Conservation (phyloP, 2,113 vertebrate genomes). For the Hirundichthys speculiger region DNA sequence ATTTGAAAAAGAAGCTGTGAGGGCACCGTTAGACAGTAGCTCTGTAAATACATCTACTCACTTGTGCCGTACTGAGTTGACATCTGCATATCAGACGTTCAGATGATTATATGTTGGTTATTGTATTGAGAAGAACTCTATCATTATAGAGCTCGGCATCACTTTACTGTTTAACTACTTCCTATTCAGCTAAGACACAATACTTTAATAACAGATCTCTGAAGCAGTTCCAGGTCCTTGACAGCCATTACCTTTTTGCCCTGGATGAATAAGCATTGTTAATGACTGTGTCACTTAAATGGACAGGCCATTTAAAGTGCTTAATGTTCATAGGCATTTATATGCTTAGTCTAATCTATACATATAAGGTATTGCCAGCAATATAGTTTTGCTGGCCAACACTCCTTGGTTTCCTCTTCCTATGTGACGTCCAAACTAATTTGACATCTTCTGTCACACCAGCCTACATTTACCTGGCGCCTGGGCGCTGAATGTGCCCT, state of each 20-base stretch:
- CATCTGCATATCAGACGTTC: not conserved
- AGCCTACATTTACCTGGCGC: constrained; percentile 33
- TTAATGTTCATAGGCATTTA: constrained; percentile 1
- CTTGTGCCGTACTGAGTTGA: not conserved
- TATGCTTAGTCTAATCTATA: not conserved
- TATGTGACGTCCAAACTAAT: constrained; percentile 34
- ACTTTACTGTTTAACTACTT: constrained; percentile 17
- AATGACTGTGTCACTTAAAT: constrained; percentile 16
- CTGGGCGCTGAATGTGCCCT: constrained; percentile 34
- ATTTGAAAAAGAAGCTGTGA: constrained; percentile 29
- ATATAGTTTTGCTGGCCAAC: not conserved
- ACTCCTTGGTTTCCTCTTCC: constrained; percentile 5
- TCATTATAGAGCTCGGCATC: constrained; percentile 4
- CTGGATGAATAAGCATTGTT: constrained; percentile 24
- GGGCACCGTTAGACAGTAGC: not conserved
- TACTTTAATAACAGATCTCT: constrained; percentile 8
- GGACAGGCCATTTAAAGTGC: not conserved
- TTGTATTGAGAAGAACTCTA: constrained; percentile 3
- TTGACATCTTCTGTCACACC: constrained; percentile 16
- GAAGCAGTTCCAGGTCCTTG: constrained; percentile 29
- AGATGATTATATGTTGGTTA: constrained; percentile 4
- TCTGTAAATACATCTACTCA: constrained; percentile 12
- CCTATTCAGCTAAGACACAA: constrained; percentile 8
- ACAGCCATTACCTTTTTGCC: constrained; percentile 13
- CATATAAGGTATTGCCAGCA: not conserved